Evolutionary conservation across 1,140 invertebrate species (phyloP), one percentile per base, ranked within the genome.

Genomic region (Mactra quadrangularis): DNA sequence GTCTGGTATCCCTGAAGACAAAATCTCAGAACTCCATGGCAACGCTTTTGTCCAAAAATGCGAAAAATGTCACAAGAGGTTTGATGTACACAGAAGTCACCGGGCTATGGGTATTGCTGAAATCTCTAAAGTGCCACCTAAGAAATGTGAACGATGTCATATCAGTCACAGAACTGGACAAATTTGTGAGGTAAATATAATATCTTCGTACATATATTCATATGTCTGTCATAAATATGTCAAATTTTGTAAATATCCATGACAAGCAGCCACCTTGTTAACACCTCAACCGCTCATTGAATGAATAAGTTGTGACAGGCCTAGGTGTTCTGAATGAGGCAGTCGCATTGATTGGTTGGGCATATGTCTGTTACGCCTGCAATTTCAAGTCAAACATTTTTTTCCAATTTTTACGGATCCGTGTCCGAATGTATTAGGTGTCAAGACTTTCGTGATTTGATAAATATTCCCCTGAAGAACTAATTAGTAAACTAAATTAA

Each of bases 1-100:
- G 50, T 96, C 96, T 85, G 97, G 97, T 3, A 93, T 98, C 82
- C 97, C 97, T 15, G 94, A 95, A 84, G 95, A 95, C 29, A 95
- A 95, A 2, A 90, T 97, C 0, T 97, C 96, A 0, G 96, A 97
- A 93, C 95, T 98, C 53, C 97, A 98, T 91, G 97, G 89, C 3
- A 90, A 90, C 50, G 53, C 70, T 11, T 90, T 87, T 93, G 94
- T 96, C 55, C 97, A 98, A 92, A 96, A 98, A 90, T 99, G 98
- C 92, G 96, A 96, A 89, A 95, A 96, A 87, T 99, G 98, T 94
- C 94, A 95, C 7, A 82, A 62, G 38, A 38, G 79, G 2, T 77
- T 74, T 38, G 47, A 81, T 38, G 35, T 62, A 17, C n/a, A 35
- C 17, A 66, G 52, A 68, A 60, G 66, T 33, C 64, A 64, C 47